These are phyloP conservation scores for Drosophila limbata DNA, from an alignment of 2,888 invertebrate genomes.

Conservation along the genomic window DNA sequence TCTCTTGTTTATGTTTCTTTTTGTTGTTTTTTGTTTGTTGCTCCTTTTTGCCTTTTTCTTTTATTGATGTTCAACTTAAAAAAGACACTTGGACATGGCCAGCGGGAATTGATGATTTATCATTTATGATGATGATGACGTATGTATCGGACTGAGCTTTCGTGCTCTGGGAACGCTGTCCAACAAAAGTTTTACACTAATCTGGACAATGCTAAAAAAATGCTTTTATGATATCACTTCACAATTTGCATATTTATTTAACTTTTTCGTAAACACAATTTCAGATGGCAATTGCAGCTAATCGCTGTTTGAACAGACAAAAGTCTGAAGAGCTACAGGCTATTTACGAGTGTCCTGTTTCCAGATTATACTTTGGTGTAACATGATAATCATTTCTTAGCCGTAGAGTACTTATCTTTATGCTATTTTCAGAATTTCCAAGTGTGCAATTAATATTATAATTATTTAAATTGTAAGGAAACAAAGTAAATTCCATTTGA, in stretches of 20 bases:
- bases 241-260: slow-evolving; percentile 66
- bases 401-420: no score
- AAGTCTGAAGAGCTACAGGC: background rate
- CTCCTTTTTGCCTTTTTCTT: slow-evolving; percentile 28
- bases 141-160: slow-evolving; percentile 21
- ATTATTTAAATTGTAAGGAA: no score
- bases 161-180: slow-evolving; percentile 32
- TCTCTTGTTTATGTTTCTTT: slow-evolving; percentile 40
- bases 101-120: slow-evolving; percentile 72
- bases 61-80: slow-evolving; percentile 59
- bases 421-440: no score
- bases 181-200: slow-evolving; percentile 52
- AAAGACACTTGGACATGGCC: slow-evolving; percentile 65
- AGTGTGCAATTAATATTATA: no score
- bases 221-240: slow-evolving; percentile 38
- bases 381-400: no score
- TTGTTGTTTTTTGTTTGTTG: slow-evolving; percentile 33
- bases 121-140: slow-evolving; percentile 68
- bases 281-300: slow-evolving; percentile 26
- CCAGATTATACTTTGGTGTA: no score
- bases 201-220: slow-evolving; percentile 50
- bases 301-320: slow-evolving; percentile 23
- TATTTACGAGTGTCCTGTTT: background rate
- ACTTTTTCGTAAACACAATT: slow-evolving; percentile 22
- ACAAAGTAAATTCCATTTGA: no score